A percentile compares a stretch with the other conserved stretches of the same genome.
Evolutionary conservation across 2,888 invertebrate species (phyloP).

Genomic region (Drosophila recens): DNA sequence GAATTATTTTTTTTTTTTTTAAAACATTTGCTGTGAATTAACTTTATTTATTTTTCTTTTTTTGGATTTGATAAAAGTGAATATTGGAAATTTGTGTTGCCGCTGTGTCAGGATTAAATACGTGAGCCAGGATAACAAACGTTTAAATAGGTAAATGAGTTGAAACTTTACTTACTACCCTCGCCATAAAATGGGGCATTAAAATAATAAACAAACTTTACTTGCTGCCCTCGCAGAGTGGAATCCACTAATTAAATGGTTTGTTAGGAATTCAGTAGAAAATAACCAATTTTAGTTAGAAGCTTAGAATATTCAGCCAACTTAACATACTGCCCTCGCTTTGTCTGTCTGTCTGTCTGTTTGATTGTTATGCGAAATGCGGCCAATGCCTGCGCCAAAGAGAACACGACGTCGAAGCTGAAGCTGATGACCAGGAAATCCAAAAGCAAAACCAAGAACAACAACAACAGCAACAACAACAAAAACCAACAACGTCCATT

Average conservation of each 20-base stretch:
- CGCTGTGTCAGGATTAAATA: slow-evolving; percentile 29
- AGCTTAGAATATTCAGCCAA: background rate
- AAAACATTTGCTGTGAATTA: slow-evolving; percentile 22
- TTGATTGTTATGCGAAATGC: slow-evolving; percentile 47
- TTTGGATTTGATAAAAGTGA: slow-evolving; percentile 28
- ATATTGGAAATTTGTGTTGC: slow-evolving; percentile 21
- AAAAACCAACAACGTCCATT: slow-evolving; percentile 41
- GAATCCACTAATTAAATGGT: too few species aligned
- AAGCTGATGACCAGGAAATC: slow-evolving; percentile 57
- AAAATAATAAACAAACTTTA: too few species aligned
- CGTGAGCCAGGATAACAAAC: slow-evolving; percentile 43
- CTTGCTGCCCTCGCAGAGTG: too few species aligned
- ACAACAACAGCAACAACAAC: background rate
- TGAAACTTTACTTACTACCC: background rate
- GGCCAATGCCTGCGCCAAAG: slow-evolving; percentile 43
- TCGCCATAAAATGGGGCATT: too few species aligned
- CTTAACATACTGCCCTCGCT: background rate
- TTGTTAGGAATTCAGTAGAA: too few species aligned
- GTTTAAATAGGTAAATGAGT: slow-evolving; percentile 33
- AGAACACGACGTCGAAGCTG: slow-evolving; percentile 10
- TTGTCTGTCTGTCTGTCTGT: background rate
- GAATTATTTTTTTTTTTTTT: slow-evolving; percentile 31
- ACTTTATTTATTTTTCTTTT: slow-evolving; percentile 15
- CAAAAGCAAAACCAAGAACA: slow-evolving; percentile 48
- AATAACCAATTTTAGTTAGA: too few species aligned